Conservation (phyloP, 2,888 invertebrate genomes). For the Globia sparganii region DNA sequence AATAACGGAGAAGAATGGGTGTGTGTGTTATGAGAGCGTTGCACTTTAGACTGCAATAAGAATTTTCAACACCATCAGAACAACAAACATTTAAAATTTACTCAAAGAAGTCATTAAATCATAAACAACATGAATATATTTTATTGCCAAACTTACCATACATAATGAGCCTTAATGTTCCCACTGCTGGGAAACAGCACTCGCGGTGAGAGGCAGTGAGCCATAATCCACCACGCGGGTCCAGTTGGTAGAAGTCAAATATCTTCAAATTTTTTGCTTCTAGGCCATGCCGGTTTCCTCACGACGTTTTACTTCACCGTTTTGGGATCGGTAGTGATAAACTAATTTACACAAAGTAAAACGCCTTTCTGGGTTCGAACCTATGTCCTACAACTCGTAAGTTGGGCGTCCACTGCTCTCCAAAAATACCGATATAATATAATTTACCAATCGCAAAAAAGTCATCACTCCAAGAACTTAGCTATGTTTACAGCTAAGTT, state of each 20-base stretch:
- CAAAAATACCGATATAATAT: background rate
- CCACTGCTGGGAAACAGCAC: background rate
- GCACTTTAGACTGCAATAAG: background rate
- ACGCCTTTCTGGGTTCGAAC: background rate
- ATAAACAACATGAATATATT: background rate
- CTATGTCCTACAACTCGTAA: too few species aligned
- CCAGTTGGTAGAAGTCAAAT: too few species aligned
- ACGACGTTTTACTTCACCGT: too few species aligned
- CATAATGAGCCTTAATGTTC: background rate
- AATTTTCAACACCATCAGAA: background rate
- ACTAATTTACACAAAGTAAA: background rate
- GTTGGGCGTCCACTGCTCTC: background rate
- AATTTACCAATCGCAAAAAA: background rate
- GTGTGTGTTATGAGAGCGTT: background rate
- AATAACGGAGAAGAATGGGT: slow-evolving; percentile 10
- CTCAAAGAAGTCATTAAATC: background rate
- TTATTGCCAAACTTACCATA: background rate
- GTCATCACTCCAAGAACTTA: background rate
- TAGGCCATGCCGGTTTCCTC: too few species aligned
- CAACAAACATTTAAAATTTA: background rate
- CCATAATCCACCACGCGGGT: too few species aligned
- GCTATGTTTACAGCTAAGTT: too few species aligned
- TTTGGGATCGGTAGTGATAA: background rate
- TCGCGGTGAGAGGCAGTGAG: too few species aligned
- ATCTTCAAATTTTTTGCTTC: too few species aligned